phyloP scores from a whole-genome alignment of 2,113 vertebrate genomes.

The Aythya baeri region DNA sequence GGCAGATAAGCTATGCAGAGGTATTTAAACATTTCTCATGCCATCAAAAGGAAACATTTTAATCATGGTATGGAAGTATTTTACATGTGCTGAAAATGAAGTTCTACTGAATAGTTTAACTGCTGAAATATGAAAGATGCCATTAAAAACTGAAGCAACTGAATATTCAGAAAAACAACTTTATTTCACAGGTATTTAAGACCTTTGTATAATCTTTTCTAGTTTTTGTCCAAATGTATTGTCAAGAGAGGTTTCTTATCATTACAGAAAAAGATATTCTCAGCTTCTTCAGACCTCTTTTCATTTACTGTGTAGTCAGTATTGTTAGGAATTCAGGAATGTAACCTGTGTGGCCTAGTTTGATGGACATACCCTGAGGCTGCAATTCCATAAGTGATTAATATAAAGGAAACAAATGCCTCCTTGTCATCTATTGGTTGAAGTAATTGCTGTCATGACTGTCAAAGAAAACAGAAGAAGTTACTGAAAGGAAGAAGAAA shows the following conservation, averaged over 20 bases:
- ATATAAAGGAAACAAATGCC: conserved; percentile 67
- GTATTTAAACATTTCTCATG: background rate
- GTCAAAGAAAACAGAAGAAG: conserved; percentile 16
- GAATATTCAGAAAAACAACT: background rate
- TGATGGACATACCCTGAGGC: conserved; percentile 39
- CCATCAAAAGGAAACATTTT: background rate
- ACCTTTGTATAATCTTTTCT: background rate
- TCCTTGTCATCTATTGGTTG: conserved; percentile 55
- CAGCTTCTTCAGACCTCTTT: background rate
- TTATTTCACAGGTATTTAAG: background rate
- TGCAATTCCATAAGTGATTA: conserved; percentile 43
- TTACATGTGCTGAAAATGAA: background rate
- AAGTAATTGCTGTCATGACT: background rate
- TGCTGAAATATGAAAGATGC: background rate
- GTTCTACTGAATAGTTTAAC: background rate
- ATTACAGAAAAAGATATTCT: background rate
- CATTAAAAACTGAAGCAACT: background rate
- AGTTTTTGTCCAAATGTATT: background rate
- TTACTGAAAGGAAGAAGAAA: conserved; percentile 25
- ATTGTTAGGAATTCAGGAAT: background rate
- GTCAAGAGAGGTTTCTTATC: background rate
- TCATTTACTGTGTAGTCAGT: background rate
- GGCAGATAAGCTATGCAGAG: background rate
- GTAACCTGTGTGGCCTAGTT: conserved; percentile 31
- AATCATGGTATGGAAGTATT: background rate